phyloP scores from a whole-genome alignment of 1,140 invertebrate species.

The Papilio polyxenes region DNA sequence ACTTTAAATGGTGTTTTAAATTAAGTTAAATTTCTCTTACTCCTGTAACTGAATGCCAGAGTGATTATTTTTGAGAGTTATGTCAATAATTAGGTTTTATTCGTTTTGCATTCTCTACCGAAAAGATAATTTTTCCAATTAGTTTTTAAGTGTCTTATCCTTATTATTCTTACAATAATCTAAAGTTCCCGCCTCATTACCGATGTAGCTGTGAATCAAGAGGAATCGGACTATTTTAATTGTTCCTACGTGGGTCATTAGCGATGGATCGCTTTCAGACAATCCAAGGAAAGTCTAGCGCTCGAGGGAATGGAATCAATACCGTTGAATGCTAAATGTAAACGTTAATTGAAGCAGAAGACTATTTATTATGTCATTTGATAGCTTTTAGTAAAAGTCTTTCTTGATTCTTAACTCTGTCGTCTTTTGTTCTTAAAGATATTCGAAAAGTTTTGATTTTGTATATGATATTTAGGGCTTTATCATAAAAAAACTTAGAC shows the following conservation, averaged over 20 bases:
- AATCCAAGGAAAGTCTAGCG: conserved; percentile 31
- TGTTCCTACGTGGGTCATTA: conserved; percentile 40
- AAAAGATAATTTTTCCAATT: background rate
- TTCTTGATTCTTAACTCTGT: background rate
- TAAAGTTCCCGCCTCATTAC: conserved; percentile 37
- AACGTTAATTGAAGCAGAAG: conserved; percentile 10
- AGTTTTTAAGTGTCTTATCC: conserved; percentile 1
- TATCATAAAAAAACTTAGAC: too few relatives aligned
- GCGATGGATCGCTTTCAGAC: conserved; percentile 36
- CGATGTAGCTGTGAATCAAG: conserved; percentile 38
- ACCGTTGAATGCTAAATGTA: background rate
- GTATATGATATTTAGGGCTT: too few relatives aligned
- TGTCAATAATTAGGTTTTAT: too few relatives aligned
- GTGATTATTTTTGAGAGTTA: too few relatives aligned
- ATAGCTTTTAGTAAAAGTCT: background rate
- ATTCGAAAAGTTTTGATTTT: too few relatives aligned
- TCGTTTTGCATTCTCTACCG: background rate
- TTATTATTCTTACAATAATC: conserved; percentile 18
- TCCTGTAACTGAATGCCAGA: too few relatives aligned
- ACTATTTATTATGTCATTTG: conserved; percentile 1
- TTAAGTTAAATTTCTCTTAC: background rate
- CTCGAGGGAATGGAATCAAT: background rate
- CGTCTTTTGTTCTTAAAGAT: background rate
- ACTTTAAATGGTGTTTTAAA: background rate
- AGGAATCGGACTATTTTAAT: conserved; percentile 39